Conservation (phyloP, 2,888 invertebrate species). For the Aporophyla nigra region DNA sequence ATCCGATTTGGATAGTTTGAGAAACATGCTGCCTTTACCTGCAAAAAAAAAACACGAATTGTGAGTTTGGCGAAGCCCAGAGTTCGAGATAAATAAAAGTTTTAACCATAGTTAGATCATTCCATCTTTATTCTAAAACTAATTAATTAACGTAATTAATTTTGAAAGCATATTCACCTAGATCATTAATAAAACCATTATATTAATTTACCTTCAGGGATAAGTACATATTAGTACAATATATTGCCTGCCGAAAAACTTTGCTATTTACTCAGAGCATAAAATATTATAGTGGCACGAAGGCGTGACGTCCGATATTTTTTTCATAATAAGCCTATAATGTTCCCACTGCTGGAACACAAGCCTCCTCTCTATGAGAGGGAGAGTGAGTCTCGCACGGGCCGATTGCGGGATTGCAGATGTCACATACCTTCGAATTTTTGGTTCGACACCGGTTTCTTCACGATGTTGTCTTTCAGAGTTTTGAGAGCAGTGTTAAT, state of each 20-base stretch:
- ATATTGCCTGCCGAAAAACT: not conserved
- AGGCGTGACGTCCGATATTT: not conserved
- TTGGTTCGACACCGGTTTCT: no score
- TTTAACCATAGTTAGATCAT: not conserved
- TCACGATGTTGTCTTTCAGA: no score
- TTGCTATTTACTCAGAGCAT: not conserved
- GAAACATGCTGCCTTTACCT: slow-evolving; percentile 87
- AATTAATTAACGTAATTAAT: not conserved
- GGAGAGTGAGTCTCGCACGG: no score
- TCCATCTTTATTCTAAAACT: not conserved
- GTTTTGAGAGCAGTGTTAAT: no score
- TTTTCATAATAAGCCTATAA: not conserved
- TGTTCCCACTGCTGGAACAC: no score
- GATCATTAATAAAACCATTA: not conserved
- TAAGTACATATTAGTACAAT: not conserved
- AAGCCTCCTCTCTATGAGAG: no score
- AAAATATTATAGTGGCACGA: not conserved
- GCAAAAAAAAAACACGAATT: slow-evolving; percentile 22
- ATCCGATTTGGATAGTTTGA: slow-evolving; percentile 83
- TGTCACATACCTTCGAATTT: no score
- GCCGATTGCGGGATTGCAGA: no score
- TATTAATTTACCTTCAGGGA: not conserved
- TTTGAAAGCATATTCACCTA: not conserved
- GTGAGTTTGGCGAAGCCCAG: no score
- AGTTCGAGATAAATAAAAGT: not conserved